phyloP scores from a whole-genome alignment of 1,140 invertebrate species.

The Anoplolepis gracilipes region DNA sequence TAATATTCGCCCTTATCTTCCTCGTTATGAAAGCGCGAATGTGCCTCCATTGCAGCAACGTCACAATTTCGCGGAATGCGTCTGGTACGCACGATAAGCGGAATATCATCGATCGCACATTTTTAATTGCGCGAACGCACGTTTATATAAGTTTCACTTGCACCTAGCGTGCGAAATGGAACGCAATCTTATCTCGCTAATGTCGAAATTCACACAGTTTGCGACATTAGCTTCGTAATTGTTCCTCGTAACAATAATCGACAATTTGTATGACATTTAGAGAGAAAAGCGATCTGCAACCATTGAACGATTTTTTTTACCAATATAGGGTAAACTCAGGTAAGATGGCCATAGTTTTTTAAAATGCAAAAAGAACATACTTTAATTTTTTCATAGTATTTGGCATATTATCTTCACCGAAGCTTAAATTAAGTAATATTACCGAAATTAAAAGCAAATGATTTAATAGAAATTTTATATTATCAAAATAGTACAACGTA shows the following conservation, averaged over 20 bases:
- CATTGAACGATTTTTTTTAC: too few relatives aligned
- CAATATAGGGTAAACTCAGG: too few relatives aligned
- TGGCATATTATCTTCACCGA: too few relatives aligned
- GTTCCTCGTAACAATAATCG: neutral
- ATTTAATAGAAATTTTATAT: too few relatives aligned
- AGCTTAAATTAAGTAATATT: too few relatives aligned
- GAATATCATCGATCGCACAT: slow-evolving; percentile 41
- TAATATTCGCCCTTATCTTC: neutral
- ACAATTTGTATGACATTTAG: neutral
- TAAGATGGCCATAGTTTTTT: too few relatives aligned
- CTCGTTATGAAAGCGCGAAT: slow-evolving; percentile 7
- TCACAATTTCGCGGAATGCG: slow-evolving; percentile 32
- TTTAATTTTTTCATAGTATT: too few relatives aligned
- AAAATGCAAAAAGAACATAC: too few relatives aligned
- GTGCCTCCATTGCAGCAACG: slow-evolving; percentile 35
- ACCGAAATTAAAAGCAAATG: too few relatives aligned
- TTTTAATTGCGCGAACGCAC: neutral
- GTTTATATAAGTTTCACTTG: neutral
- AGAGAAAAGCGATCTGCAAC: too few relatives aligned
- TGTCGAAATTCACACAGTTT: neutral
- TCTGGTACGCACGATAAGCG: neutral
- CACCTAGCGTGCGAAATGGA: neutral
- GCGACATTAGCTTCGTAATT: neutral
- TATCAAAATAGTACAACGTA: too few relatives aligned
- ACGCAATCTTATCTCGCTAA: neutral